Conservation (phyloP, 2,797 vertebrate species). For the Gallinago stenura region DNA sequence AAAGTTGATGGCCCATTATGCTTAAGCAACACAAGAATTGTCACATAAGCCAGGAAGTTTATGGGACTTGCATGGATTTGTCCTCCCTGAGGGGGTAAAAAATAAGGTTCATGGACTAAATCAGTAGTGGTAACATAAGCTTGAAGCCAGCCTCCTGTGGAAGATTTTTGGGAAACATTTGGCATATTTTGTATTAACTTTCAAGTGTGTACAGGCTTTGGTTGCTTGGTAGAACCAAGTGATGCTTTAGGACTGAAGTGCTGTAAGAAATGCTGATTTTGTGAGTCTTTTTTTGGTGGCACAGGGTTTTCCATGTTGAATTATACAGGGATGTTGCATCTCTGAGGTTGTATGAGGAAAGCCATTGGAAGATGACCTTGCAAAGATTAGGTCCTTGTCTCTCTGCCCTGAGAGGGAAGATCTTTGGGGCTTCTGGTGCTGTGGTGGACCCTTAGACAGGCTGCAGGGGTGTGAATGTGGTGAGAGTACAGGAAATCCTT, state of each 20-base stretch:
- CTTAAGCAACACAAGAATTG: constrained; percentile 55
- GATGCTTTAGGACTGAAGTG: neutral
- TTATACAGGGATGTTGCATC: too few relatives aligned
- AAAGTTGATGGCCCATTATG: constrained; percentile 64
- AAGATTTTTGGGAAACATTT: neutral
- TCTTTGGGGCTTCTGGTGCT: neutral
- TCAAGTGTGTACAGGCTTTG: neutral
- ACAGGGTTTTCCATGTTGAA: neutral
- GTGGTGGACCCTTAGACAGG: neutral
- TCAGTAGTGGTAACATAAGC: neutral
- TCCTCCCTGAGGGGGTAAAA: constrained; percentile 22
- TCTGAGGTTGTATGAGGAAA: neutral
- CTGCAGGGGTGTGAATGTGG: fast-evolving
- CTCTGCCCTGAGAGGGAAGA: neutral
- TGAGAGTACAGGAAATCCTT: neutral
- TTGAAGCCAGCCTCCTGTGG: neutral
- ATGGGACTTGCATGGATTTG: constrained; percentile 55
- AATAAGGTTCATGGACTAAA: neutral
- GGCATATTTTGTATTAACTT: neutral
- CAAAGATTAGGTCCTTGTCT: neutral
- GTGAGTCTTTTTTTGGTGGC: neutral
- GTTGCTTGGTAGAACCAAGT: neutral
- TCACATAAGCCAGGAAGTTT: constrained; percentile 66
- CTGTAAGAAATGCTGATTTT: neutral
- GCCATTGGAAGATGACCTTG: neutral